Evolutionary conservation across 2,888 invertebrate species (phyloP).

Genomic region (Drosophila algonquin): DNA sequence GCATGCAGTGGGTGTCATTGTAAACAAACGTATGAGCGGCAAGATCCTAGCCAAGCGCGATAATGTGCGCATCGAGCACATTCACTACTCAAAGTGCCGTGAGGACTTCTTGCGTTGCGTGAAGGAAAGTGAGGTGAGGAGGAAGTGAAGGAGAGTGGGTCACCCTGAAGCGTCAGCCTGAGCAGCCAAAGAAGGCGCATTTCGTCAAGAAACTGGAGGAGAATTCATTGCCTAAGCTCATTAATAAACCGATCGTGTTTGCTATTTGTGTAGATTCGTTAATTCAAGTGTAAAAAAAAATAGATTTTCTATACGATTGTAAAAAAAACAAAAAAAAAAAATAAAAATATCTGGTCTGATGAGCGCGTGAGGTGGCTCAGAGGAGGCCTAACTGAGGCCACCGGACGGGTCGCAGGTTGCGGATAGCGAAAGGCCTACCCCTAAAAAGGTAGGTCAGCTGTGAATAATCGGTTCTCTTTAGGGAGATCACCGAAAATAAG

Average conservation of each 20-base stretch:
- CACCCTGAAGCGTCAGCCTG: slow-evolving; percentile 92
- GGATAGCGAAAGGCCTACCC: too few species aligned
- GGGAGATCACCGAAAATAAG: too few species aligned
- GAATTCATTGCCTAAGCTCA: slow-evolving; percentile 95
- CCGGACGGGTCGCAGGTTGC: too few species aligned
- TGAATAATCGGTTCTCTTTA: too few species aligned
- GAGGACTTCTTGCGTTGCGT: slow-evolving; percentile 97
- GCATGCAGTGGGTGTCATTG: slow-evolving; percentile 98
- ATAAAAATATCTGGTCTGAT: too few species aligned
- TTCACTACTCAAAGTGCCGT: slow-evolving; percentile 98
- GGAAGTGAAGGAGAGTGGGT: slow-evolving; percentile 89
- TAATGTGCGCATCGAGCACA: slow-evolving; percentile 98
- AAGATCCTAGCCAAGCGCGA: slow-evolving; percentile 97
- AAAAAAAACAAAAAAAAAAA: too few species aligned
- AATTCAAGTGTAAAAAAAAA: slow-evolving; percentile 57
- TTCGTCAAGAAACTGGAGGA: slow-evolving; percentile 91
- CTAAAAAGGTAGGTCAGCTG: too few species aligned
- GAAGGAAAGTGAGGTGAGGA: slow-evolving; percentile 96
- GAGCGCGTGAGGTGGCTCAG: too few species aligned
- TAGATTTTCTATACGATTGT: slow-evolving; percentile 57
- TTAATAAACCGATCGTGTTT: neutral
- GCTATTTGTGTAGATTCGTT: slow-evolving; percentile 40
- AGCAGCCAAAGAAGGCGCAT: slow-evolving; percentile 92
- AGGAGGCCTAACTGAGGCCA: too few species aligned
- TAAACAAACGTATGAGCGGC: slow-evolving; percentile 98